Conservation (phyloP, 2,888 invertebrate species). For the Ecliptopera silaceata region DNA sequence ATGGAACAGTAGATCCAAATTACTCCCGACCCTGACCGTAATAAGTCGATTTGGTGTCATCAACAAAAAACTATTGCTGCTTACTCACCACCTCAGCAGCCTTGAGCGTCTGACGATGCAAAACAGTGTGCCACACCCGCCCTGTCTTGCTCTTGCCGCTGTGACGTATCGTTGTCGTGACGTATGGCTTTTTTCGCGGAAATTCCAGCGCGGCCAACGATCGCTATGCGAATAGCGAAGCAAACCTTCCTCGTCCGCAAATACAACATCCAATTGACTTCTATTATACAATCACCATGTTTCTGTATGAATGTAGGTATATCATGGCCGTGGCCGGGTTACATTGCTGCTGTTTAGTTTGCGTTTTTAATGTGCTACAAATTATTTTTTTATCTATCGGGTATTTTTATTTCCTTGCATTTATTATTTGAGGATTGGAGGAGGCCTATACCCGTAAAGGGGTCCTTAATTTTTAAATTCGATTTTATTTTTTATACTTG, state of each 20-base stretch:
- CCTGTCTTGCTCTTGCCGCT: constrained; percentile 34
- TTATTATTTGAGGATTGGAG: too few relatives aligned
- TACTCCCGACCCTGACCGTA: constrained; percentile 43
- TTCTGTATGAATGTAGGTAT: not conserved
- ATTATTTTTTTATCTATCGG: not conserved
- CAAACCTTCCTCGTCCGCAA: constrained; percentile 19
- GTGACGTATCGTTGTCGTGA: constrained; percentile 67
- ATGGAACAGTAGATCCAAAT: constrained; percentile 36
- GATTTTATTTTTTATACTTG: too few relatives aligned
- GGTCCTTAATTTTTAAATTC: too few relatives aligned
- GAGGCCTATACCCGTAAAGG: too few relatives aligned
- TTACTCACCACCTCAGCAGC: constrained; percentile 51
- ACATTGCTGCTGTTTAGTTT: not conserved
- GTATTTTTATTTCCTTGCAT: too few relatives aligned
- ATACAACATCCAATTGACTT: constrained; percentile 17
- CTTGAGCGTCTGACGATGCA: constrained; percentile 68
- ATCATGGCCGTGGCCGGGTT: not conserved
- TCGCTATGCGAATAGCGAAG: constrained; percentile 48
- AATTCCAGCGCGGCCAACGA: constrained; percentile 71
- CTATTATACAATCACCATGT: constrained; percentile 5
- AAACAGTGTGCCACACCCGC: constrained; percentile 46
- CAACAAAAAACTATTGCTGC: constrained; percentile 52
- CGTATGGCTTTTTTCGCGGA: constrained; percentile 78
- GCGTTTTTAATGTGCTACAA: not conserved
- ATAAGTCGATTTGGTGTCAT: constrained; percentile 44